These are phyloP conservation scores for Pogona vitticeps DNA, from an alignment of 2,113 vertebrate genomes.

Conservation along the genomic window DNA sequence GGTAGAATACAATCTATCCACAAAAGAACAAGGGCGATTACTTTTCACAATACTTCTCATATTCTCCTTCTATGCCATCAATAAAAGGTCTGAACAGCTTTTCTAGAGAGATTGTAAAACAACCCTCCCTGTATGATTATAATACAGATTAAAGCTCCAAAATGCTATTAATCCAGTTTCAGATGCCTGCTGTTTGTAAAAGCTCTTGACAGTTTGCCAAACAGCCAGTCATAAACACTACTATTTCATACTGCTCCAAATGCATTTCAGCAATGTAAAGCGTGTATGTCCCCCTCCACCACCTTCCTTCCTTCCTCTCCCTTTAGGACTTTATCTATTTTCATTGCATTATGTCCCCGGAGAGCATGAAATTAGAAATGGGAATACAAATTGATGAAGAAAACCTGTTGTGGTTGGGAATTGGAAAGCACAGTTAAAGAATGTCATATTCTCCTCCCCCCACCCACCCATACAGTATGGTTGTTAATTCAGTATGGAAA, in stretches of 20 bases:
- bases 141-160: not conserved
- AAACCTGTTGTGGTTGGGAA: not conserved
- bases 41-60: constrained; percentile 27
- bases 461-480: constrained; percentile 35
- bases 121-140: not conserved
- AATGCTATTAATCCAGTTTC: not conserved
- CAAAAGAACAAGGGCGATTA: constrained; percentile 44
- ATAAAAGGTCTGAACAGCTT: constrained; percentile 40
- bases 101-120: not conserved
- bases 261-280: constrained; percentile 24
- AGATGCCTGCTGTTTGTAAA: not conserved
- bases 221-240: not conserved
- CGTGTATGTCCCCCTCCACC: too few species aligned
- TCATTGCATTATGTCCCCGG: constrained; percentile 38
- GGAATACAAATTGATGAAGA: not conserved
- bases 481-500: constrained; percentile 62
- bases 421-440: constrained; percentile 15
- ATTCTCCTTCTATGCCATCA: constrained; percentile 30
- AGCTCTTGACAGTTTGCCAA: not conserved
- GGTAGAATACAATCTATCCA: constrained; percentile 14
- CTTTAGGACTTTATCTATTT: constrained; percentile 34
- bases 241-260: constrained; percentile 20
- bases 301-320: not conserved
- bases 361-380: constrained; percentile 47
- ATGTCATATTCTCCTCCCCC: constrained; percentile 28